Percentiles rank a stretch among this genome's conserved stretches.
Conservation (phyloP, 2,797 vertebrate genomes). For the Melanotaenia boesemani region DNA sequence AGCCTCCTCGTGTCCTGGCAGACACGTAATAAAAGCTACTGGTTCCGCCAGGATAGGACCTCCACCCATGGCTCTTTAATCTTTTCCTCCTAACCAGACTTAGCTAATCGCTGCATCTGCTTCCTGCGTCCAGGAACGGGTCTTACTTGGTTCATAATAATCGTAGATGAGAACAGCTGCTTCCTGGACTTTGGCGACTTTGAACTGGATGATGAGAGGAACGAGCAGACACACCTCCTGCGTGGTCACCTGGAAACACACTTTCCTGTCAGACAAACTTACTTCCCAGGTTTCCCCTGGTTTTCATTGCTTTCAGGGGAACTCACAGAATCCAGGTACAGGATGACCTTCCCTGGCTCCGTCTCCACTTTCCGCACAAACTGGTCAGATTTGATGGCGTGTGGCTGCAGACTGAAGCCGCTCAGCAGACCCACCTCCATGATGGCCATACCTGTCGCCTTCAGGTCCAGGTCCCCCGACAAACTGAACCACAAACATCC, state of each 20-base stretch:
- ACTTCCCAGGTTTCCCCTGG: no score
- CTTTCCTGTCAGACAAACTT: no score
- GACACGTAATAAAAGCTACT: no score
- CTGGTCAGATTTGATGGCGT: slow-evolving; percentile 10
- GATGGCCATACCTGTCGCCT: slow-evolving; percentile 77
- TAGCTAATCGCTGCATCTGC: no score
- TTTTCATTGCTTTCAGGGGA: neutral
- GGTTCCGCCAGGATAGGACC: no score
- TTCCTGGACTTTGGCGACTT: slow-evolving; percentile 86
- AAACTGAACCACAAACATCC: no score
- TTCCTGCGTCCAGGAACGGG: no score
- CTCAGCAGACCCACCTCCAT: slow-evolving; percentile 78
- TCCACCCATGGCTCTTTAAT: no score
- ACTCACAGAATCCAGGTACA: slow-evolving; percentile 80
- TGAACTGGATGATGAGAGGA: slow-evolving; percentile 84
- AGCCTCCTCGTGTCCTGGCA: no score
- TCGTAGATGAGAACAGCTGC: slow-evolving; percentile 85
- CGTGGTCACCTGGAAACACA: slow-evolving; percentile 75
- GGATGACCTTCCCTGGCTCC: slow-evolving; percentile 61
- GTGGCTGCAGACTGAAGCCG: slow-evolving; percentile 59
- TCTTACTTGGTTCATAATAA: slow-evolving; percentile 93
- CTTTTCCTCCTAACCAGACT: no score
- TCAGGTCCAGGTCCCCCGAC: slow-evolving; percentile 43
- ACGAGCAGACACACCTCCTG: slow-evolving; percentile 83
- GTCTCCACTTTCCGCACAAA: slow-evolving; percentile 71